These are phyloP conservation scores for Cyclophora punctaria DNA, from an alignment of 2,888 invertebrate species.

Conservation along the genomic window DNA sequence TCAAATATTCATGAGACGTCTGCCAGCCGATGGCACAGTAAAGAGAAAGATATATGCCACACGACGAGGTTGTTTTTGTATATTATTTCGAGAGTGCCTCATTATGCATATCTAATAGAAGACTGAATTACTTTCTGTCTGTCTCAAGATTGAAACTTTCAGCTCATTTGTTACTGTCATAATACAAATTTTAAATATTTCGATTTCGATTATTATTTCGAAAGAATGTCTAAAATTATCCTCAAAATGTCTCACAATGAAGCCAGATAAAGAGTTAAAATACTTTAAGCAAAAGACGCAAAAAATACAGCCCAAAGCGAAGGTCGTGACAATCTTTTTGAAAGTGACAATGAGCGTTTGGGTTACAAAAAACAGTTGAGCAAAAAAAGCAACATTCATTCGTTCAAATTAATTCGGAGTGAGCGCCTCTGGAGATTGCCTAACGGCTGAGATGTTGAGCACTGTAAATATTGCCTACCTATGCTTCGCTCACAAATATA, in stretches of 20 bases:
- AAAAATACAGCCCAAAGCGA: background rate
- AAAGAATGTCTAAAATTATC: background rate
- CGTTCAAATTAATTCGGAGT: conserved; percentile 12
- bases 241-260: background rate
- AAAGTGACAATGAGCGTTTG: conserved; percentile 3
- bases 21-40: conserved; percentile 13
- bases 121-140: too few species aligned
- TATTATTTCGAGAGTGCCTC: too few species aligned
- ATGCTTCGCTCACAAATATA: conserved; percentile 1
- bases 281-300: background rate
- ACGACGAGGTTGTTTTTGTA: too few species aligned
- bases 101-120: too few species aligned
- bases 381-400: conserved; percentile 3
- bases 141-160: too few species aligned
- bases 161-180: too few species aligned
- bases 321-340: conserved; percentile 2
- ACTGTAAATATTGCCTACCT: conserved; percentile 5
- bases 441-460: conserved; percentile 6
- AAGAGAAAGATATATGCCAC: conserved; percentile 19
- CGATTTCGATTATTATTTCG: too few species aligned
- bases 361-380: background rate
- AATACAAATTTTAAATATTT: too few species aligned
- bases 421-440: conserved; percentile 5
- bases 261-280: background rate
- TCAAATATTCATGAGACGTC: conserved; percentile 44